A percentile compares a stretch with the other conserved stretches of the same genome.
phyloP scores from a whole-genome alignment of 2,113 vertebrate species.

The Etia nguti region DNA sequence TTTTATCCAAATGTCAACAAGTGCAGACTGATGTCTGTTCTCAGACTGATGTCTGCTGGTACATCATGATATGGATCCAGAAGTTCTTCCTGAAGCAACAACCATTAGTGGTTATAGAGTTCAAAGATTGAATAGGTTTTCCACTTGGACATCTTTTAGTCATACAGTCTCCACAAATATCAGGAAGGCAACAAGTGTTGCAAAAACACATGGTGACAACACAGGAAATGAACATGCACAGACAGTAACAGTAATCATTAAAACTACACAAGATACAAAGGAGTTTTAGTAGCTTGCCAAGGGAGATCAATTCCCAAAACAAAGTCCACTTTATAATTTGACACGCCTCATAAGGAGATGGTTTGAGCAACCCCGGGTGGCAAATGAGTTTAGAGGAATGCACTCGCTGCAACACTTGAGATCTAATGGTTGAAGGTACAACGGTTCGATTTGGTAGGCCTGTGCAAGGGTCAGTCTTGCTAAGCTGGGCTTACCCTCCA shows the following conservation, averaged over 20 bases:
- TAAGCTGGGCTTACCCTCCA: too few relatives aligned
- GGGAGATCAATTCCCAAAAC: neutral
- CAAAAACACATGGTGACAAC: neutral
- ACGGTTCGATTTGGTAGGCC: too few relatives aligned
- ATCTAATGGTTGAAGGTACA: too few relatives aligned
- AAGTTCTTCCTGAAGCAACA: neutral
- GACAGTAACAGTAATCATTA: neutral
- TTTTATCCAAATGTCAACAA: accelerated
- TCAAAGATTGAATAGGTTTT: neutral
- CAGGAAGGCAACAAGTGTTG: neutral
- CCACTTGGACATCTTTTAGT: neutral
- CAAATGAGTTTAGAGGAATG: neutral
- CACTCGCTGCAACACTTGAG: too few relatives aligned
- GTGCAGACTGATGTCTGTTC: neutral
- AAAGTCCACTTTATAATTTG: neutral
- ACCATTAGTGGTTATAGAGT: neutral
- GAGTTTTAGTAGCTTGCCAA: neutral
- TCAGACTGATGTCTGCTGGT: neutral
- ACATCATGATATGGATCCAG: neutral
- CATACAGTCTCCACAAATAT: neutral
- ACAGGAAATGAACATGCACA: neutral
- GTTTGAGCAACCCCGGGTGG: neutral
- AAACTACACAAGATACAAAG: neutral
- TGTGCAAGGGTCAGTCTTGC: too few relatives aligned
- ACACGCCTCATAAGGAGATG: neutral